Conservation (phyloP, 1,140 invertebrate genomes). For the Ceratitis capitata region DNA sequence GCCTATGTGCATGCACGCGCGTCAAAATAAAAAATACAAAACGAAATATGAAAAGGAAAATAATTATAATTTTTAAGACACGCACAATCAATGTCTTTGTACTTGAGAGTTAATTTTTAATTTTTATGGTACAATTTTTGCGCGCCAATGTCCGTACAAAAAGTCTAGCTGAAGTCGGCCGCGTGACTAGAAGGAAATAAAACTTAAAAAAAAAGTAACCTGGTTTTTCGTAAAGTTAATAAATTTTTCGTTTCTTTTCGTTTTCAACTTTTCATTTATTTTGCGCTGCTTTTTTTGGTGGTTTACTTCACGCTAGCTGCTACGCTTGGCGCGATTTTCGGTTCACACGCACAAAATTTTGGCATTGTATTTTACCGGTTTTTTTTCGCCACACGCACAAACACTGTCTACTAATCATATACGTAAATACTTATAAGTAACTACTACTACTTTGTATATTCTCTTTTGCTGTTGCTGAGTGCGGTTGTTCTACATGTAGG, state of each 20-base stretch:
- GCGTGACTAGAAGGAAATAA: not conserved
- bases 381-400: not conserved
- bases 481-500: not conserved
- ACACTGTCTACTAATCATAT: not conserved
- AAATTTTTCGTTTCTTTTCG: not conserved
- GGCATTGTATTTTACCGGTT: slow-evolving; percentile 1
- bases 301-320: not conserved
- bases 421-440: not conserved
- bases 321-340: slow-evolving; percentile 17
- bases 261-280: not conserved
- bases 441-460: too few species aligned
- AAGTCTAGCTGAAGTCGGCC: too few species aligned
- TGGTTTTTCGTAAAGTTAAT: too few species aligned
- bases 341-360: slow-evolving; percentile 2
- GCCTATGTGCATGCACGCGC: not conserved
- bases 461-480: not conserved
- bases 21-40: too few species aligned
- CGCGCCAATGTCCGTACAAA: too few species aligned
- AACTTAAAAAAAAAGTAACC: not conserved
- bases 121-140: too few species aligned
- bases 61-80: not conserved
- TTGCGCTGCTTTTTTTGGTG: not conserved
- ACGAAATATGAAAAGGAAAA: not conserved
- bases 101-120: too few species aligned
- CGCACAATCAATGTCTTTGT: too few species aligned